Conservation (phyloP, 2,888 invertebrate genomes). For the Synergus laeviventris region DNA sequence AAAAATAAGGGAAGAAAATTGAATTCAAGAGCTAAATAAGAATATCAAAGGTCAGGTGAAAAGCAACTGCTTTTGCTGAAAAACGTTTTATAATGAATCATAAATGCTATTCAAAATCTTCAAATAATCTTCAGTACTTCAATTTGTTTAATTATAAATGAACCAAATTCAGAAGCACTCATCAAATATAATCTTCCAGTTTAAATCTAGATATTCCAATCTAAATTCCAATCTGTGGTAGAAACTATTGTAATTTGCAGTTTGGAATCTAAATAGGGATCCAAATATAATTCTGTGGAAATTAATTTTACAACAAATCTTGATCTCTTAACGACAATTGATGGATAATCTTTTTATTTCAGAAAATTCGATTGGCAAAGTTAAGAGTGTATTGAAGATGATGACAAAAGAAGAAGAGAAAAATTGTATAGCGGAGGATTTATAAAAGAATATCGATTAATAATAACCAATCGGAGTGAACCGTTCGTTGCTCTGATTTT, state of each 20-base stretch:
- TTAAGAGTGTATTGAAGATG: background rate
- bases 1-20: background rate
- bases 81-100: background rate
- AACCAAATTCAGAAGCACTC: too few species aligned
- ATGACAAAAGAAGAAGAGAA: constrained; percentile 2
- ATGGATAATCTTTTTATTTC: constrained; percentile 7
- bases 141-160: too few species aligned
- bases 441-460: background rate
- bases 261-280: background rate
- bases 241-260: background rate
- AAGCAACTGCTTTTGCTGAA: background rate
- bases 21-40: background rate
- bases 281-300: background rate
- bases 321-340: constrained; percentile 21
- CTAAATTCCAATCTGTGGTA: background rate
- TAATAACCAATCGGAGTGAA: background rate
- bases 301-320: too few species aligned
- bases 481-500: background rate
- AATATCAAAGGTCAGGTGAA: background rate
- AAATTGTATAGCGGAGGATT: background rate
- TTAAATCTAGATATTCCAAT: background rate
- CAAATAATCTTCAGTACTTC: too few species aligned
- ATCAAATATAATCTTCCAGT: too few species aligned
- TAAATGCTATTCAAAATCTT: background rate
- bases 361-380: background rate